A percentile compares a stretch with the other conserved stretches of the same genome.
These are phyloP conservation scores for Forbesichthys papilliferus DNA, from an alignment of 2,113 vertebrate genomes.

Conservation along the genomic window DNA sequence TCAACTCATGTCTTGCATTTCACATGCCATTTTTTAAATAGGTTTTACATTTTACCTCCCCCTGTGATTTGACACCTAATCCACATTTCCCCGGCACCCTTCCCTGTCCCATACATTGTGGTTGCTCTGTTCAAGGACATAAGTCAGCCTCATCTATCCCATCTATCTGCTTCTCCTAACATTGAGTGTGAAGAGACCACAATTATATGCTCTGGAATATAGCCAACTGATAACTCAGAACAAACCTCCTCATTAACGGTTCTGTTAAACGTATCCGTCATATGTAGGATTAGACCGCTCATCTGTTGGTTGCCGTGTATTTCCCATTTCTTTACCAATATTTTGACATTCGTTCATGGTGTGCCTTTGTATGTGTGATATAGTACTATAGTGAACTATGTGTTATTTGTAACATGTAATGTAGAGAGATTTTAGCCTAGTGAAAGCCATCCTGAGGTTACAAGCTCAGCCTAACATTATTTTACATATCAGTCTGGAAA, in stretches of 20 bases:
- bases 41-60: constrained; percentile 57
- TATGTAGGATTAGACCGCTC: constrained; percentile 10
- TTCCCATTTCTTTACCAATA: neutral
- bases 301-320: neutral
- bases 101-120: constrained; percentile 65
- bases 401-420: too few species aligned
- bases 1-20: constrained; percentile 60
- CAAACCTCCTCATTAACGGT: neutral
- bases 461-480: constrained; percentile 4
- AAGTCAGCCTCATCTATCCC: constrained; percentile 81
- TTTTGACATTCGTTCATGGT: neutral
- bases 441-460: neutral
- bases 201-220: constrained; percentile 35
- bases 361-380: neutral
- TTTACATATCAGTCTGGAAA: neutral
- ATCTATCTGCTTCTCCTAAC: constrained; percentile 51
- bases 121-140: constrained; percentile 99
- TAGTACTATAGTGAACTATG: too few species aligned
- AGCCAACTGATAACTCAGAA: constrained; percentile 24
- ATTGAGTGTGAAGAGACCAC: constrained; percentile 26
- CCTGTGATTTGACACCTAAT: constrained; percentile 65
- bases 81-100: constrained; percentile 76
- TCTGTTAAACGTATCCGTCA: constrained; percentile 7
- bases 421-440: too few species aligned
- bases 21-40: constrained; percentile 55